Base-by-base conservation (phyloP, 2,113 vertebrate species). In the Cichladusa arquata region DNA sequence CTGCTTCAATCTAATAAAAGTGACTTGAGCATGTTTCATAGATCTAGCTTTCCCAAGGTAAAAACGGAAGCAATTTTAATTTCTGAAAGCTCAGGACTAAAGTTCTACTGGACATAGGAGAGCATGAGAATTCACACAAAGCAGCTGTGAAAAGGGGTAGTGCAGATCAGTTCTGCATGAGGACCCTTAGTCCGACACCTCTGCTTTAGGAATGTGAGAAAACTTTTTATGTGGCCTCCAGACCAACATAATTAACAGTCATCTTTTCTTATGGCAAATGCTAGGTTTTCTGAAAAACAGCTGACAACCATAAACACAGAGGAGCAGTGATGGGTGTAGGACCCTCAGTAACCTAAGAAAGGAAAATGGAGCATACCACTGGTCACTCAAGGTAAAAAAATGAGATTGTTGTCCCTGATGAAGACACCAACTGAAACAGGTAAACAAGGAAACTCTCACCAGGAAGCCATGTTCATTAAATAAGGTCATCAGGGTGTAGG, bases 1-100 rank as follows among this genome's bases (percentile, higher is more conserved):
- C 38, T 66, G n/a, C 60, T 87, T 92, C 81, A 85, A 34, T 78
- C 51, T 92, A 92, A 71, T 87, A 89, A 92, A 87, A 81, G 38
- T 47, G 65, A 62, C 24, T 25, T 8, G 9, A 95, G n/a, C 36
- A 57, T 11, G 14, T 34, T 33, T 58, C 72, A 78, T 74, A 92
- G 85, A 93, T 81, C 29, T 81, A 74, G 42, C 5, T 93, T 73
- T 71, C 60, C 29, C 51, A 78, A 34, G 25, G 38, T 54, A 92
- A 74, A 92, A 87, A 91, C 18, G 9, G 81, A 95, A 77, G n/a
- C 3, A 2, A 48, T 77, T 69, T 89, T 65, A 69, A 60, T 40
- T 65, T 53, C n/a, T 89, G 56, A 92, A 85, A 79, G 14, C 42
- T n/a, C n/a, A 53, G 58, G 56, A 34, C 26, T 34, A 11, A 77